phyloP scores from a whole-genome alignment of 2,113 vertebrate species.

The Plecotus auritus region DNA sequence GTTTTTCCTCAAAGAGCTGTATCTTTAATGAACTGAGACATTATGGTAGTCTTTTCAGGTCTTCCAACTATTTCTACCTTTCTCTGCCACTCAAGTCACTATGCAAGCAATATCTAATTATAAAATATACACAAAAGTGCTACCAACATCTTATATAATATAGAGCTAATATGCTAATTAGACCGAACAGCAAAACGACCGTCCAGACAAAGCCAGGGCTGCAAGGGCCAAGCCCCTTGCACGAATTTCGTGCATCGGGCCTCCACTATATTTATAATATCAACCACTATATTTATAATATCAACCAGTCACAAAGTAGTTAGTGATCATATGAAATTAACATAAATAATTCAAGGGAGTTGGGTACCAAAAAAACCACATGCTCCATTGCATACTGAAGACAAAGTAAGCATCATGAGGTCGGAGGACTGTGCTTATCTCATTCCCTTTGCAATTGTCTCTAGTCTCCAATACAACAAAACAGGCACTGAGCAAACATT shows the following conservation, averaged over 20 bases:
- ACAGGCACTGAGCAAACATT: background rate
- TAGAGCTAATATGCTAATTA: too few relatives aligned
- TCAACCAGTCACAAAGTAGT: background rate
- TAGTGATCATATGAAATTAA: background rate
- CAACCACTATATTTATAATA: background rate
- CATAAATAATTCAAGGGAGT: background rate
- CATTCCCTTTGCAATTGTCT: background rate
- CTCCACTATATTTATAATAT: background rate
- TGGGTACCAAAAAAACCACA: background rate
- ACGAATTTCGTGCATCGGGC: too few relatives aligned
- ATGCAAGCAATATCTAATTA: background rate
- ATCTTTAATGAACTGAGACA: background rate
- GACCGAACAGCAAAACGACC: too few relatives aligned
- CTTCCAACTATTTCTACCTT: background rate
- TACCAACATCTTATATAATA: background rate
- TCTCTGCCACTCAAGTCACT: background rate
- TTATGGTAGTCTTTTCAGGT: background rate
- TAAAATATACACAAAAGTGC: constrained; percentile 3
- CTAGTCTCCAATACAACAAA: background rate
- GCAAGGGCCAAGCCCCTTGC: too few relatives aligned
- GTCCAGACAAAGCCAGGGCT: too few relatives aligned
- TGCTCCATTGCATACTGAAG: background rate
- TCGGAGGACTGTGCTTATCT: background rate
- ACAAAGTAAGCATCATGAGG: background rate
- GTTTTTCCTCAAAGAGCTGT: background rate